A percentile compares a stretch with the other conserved stretches of the same genome.
Conservation (phyloP, 2,888 invertebrate species). For the Lepetodrilus schrolli region DNA sequence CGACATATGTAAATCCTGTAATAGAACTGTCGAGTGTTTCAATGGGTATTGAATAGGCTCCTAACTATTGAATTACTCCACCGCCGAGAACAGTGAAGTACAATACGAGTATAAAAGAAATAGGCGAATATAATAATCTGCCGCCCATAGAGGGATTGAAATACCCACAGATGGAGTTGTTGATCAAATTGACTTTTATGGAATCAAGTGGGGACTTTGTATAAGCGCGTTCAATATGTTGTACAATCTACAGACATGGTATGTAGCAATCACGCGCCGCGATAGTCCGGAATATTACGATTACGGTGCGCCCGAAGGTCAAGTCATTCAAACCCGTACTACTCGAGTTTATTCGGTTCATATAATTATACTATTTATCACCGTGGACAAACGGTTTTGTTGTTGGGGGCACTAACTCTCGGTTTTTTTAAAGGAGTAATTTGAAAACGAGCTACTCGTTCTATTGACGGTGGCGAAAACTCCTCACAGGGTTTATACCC, state of each 20-base stretch:
- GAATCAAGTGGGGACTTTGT: not conserved
- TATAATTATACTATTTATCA: slow-evolving; percentile 41
- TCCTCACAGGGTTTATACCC: too few species aligned
- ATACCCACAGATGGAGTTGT: slow-evolving; percentile 1
- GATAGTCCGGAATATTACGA: not conserved
- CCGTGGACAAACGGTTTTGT: slow-evolving; percentile 40
- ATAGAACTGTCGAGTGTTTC: not conserved
- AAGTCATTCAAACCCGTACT: not conserved
- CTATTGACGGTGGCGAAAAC: too few species aligned
- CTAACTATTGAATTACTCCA: not conserved
- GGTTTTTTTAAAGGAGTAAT: not conserved
- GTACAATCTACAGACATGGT: not conserved
- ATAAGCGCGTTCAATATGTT: not conserved
- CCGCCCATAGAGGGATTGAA: not conserved
- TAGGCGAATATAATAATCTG: not conserved
- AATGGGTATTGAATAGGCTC: not conserved
- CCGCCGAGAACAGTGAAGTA: not conserved
- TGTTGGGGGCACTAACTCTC: not conserved
- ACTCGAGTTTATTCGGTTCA: slow-evolving; percentile 31
- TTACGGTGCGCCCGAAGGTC: not conserved
- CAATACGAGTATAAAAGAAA: not conserved
- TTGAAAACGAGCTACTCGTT: not conserved
- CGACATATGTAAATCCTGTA: slow-evolving; percentile 8
- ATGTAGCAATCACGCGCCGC: not conserved
- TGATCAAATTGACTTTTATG: slow-evolving; percentile 5